Percentiles rank a stretch among this genome's conserved stretches.
Conservation (phyloP, 2,888 invertebrate species). For the Junonia oenone region DNA sequence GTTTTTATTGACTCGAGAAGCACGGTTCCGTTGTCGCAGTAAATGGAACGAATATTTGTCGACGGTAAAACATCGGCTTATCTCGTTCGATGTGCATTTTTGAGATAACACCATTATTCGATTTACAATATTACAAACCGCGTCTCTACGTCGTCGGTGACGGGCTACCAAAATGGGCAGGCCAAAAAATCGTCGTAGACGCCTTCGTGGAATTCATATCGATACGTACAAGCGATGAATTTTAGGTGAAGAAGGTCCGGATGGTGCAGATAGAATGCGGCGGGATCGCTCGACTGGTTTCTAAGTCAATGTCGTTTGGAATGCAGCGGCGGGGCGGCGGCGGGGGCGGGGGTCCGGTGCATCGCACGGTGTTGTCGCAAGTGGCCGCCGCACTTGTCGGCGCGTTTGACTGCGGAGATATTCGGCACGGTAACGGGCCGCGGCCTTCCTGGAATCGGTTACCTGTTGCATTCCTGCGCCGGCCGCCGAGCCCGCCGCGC, state of each 20-base stretch:
- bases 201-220: slow-evolving; percentile 33
- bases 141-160: slow-evolving; percentile 5
- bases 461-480: slow-evolving; percentile 77
- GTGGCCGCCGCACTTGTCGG: slow-evolving; percentile 77
- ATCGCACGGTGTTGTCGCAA: slow-evolving; percentile 73
- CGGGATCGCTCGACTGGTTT: slow-evolving; percentile 67
- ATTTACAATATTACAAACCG: not conserved
- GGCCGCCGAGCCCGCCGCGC: slow-evolving; percentile 47
- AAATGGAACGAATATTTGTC: not conserved
- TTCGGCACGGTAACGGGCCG: slow-evolving; percentile 79
- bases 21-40: not conserved
- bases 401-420: slow-evolving; percentile 77
- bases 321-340: slow-evolving; percentile 50
- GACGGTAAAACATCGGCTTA: not conserved
- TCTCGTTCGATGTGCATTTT: not conserved
- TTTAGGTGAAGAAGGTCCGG: slow-evolving; percentile 40
- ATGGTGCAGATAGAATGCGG: slow-evolving; percentile 58
- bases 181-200: slow-evolving; percentile 27
- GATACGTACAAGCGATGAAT: slow-evolving; percentile 35
- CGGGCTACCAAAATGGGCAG: slow-evolving; percentile 20
- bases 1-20: slow-evolving; percentile 5
- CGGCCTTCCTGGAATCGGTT: slow-evolving; percentile 79
- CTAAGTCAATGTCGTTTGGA: slow-evolving; percentile 74
- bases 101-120: not conserved
- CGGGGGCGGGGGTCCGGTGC: slow-evolving; percentile 45